Evolutionary conservation across 1,140 invertebrate genomes (phyloP).

Genomic region (Tetramorium alpestre): DNA sequence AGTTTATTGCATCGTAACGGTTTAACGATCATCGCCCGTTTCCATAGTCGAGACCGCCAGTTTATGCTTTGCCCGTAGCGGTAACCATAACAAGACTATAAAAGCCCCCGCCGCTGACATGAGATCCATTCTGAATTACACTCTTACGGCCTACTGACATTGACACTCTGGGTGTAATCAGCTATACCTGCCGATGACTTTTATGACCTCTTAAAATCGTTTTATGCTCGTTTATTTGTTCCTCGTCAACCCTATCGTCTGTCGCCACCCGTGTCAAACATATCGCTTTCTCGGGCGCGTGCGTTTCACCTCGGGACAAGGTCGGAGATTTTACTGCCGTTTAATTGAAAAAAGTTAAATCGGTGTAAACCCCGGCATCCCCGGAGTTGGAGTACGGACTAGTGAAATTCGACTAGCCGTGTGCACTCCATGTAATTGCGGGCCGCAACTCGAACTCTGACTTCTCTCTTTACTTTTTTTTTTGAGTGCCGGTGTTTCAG

Average conservation of each 20-base stretch:
- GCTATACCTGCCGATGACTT: conserved; percentile 80
- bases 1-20: conserved; percentile 85
- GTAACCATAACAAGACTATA: conserved; percentile 80
- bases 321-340: background rate
- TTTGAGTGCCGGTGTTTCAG: conserved; percentile 77
- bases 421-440: conserved; percentile 25
- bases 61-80: conserved; percentile 65
- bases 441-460: background rate
- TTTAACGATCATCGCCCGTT: conserved; percentile 83
- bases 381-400: conserved; percentile 56
- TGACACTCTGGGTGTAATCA: conserved; percentile 73
- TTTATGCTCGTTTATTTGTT: conserved; percentile 70
- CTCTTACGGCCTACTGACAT: conserved; percentile 81
- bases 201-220: conserved; percentile 76
- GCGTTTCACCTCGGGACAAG: conserved; percentile 50
- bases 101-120: conserved; percentile 76
- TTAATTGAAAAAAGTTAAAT: background rate
- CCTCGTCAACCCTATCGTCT: conserved; percentile 68
- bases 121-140: conserved; percentile 77
- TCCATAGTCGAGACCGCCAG: conserved; percentile 61
- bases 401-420: conserved; percentile 51
- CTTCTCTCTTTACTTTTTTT: conserved; percentile 60
- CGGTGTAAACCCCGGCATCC: background rate
- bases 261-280: conserved; percentile 64
- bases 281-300: conserved; percentile 41